A percentile compares a stretch with the other conserved stretches of the same genome.
phyloP scores from a whole-genome alignment of 1,140 invertebrate species.

The Saccostrea cuccullata region DNA sequence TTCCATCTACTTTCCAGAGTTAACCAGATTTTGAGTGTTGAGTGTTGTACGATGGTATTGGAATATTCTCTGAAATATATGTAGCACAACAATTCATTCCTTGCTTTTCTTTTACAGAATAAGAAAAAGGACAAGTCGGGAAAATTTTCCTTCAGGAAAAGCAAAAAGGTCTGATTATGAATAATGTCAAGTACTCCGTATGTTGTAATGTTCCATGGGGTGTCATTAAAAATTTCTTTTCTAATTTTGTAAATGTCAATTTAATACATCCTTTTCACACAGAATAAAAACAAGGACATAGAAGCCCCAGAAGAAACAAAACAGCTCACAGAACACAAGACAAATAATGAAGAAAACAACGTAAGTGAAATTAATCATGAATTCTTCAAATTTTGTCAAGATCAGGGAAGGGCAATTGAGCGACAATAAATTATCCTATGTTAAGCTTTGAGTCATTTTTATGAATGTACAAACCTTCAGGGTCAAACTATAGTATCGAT shows the following conservation, averaged over 20 bases:
- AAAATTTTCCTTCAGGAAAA: conserved; percentile 1
- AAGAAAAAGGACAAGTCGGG: not conserved
- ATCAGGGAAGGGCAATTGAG: too few species aligned
- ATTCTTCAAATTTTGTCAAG: not conserved
- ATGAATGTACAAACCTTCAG: too few species aligned
- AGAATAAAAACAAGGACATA: conserved; percentile 2
- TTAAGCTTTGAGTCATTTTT: too few species aligned
- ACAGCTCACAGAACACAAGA: not conserved
- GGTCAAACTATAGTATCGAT: too few species aligned
- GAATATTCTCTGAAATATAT: too few species aligned
- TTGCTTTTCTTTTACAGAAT: not conserved
- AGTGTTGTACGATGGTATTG: too few species aligned
- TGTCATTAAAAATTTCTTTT: not conserved
- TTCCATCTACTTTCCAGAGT: too few species aligned
- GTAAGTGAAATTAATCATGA: not conserved
- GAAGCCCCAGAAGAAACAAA: not conserved
- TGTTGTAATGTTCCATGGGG: too few species aligned
- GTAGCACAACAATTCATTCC: not conserved
- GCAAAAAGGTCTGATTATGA: not conserved
- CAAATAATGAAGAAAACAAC: not conserved
- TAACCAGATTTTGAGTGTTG: too few species aligned
- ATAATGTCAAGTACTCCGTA: not conserved
- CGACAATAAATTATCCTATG: too few species aligned
- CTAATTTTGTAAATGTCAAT: not conserved
- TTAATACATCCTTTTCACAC: not conserved